Conservation (phyloP, 1,140 invertebrate species). For the Gryon sp. region DNA sequence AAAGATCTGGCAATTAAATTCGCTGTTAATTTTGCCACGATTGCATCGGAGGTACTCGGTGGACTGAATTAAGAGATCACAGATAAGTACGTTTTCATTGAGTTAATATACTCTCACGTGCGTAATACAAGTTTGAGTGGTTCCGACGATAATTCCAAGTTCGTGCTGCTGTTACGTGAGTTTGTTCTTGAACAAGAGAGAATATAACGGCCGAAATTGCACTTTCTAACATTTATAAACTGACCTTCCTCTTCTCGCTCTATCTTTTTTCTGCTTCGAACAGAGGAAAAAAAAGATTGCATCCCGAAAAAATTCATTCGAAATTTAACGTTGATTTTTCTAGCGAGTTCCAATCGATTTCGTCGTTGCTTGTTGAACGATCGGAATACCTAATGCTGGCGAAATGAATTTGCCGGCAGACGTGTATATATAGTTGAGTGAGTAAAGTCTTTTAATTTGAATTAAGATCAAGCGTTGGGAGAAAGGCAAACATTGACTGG, state of each 20-base stretch:
- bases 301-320: conserved; percentile 46
- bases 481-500: not conserved
- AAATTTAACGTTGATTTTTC: too few species aligned
- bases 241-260: too few species aligned
- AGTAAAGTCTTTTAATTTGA: conserved; percentile 34
- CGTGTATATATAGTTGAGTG: too few species aligned
- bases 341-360: conserved; percentile 50
- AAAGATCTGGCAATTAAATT: conserved; percentile 55
- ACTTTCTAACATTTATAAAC: too few species aligned
- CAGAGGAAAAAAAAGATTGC: too few species aligned
- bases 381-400: conserved; percentile 49
- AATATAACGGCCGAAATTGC: too few species aligned
- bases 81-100: conserved; percentile 62
- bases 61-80: conserved; percentile 56
- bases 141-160: conserved; percentile 59
- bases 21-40: conserved; percentile 49
- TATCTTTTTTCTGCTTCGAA: too few species aligned
- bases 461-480: not conserved
- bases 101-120: conserved; percentile 58
- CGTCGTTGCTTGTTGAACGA: conserved; percentile 41
- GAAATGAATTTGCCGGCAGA: conserved; percentile 15
- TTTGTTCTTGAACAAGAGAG: conserved; percentile 27
- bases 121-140: conserved; percentile 63
- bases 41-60: conserved; percentile 12
- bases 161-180: conserved; percentile 58